Conservation (phyloP, 1,140 invertebrate species). For the Heliconius hewitsoni region DNA sequence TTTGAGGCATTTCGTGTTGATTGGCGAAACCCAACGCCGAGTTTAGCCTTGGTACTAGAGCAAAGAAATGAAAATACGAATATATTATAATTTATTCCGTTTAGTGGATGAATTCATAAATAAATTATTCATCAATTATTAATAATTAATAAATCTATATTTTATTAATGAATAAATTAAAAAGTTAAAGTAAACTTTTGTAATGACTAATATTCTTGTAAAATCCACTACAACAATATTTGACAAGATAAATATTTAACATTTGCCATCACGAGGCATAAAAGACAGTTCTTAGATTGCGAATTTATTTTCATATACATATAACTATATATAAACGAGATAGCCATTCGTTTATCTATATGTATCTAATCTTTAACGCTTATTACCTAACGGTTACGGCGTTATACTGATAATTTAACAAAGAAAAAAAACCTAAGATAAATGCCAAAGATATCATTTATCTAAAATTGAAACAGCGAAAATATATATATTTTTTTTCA, state of each 20-base stretch:
- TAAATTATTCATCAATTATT: no score
- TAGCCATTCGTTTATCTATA: conserved; percentile 33
- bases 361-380: conserved; percentile 19
- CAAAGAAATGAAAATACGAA: no score
- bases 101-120: no score
- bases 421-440: neutral
- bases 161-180: no score
- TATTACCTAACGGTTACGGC: conserved; percentile 25
- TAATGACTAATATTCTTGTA: no score
- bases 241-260: neutral
- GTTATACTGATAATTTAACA: conserved; percentile 10
- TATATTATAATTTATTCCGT: no score
- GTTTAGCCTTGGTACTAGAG: no score
- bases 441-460: neutral
- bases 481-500: neutral
- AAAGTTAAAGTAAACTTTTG: no score
- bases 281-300: conserved; percentile 4
- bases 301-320: neutral
- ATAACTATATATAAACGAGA: conserved; percentile 25
- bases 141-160: no score
- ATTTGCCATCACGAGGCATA: neutral
- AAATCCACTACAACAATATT: neutral
- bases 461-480: neutral
- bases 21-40: no score
- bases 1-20: no score